Evolutionary conservation across 2,888 invertebrate genomes (phyloP), one percentile per base, ranked within the genome.

Genomic region (Cryptophagus acutangulus): DNA sequence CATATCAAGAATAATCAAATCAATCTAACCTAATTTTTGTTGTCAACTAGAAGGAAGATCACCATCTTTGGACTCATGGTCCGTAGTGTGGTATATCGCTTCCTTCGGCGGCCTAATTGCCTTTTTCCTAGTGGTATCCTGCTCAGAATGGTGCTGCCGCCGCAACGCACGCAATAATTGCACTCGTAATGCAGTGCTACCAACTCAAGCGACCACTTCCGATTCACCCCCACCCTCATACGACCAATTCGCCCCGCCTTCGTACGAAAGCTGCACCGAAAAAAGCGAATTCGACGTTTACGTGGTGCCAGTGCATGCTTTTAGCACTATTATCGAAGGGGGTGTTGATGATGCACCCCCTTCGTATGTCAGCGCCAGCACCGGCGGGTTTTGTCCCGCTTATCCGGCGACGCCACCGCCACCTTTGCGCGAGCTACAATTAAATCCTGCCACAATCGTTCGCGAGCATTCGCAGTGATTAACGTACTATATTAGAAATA

Each of bases 31-130:
- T n/a, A n/a, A n/a, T n/a, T n/a, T n/a, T n/a, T n/a, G n/a, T n/a
- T n/a, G n/a, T n/a, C n/a, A n/a, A n/a, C n/a, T n/a, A n/a, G n/a
- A n/a, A n/a, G n/a, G n/a, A n/a, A n/a, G n/a, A n/a, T n/a, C n/a
- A n/a, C n/a, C n/a, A n/a, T n/a, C n/a, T n/a, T 49, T 72, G 52
- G 74, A 74, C 51, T 72, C 74, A 0, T 75, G 75, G 74, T 75
- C 76, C 16, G 72, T 76, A 37, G 67, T 76, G 3, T 76, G 76
- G 75, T 76, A 76, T 65, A 70, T 76, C 35, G 75, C 74, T 2
- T 75, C 75, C 1, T 76, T 76, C 51, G 75, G 75, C 2, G 75
- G 75, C 1, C 61, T 77, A 13, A 73, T 76, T 2, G 70, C 72
- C 3, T 76, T 76, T 59, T 76, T 76, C 59, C 64, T 76, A 24